These are phyloP conservation scores for Parazoanthus darwini DNA, from an alignment of 92 coral and sea anemone genomes.

Conservation along the genomic window DNA sequence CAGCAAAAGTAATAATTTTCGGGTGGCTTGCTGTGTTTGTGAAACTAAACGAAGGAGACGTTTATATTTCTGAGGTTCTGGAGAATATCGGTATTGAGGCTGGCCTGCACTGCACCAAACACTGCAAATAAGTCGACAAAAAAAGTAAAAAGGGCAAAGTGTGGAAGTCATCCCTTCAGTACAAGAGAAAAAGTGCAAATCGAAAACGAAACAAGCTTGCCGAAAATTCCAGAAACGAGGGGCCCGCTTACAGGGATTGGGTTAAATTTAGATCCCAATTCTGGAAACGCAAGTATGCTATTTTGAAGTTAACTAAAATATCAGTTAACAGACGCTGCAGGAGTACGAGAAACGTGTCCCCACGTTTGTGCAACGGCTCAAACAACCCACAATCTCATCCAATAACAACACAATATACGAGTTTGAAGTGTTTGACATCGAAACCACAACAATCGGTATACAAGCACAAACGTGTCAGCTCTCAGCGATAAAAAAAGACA, in stretches of 20 bases:
- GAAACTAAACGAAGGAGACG: too few species aligned
- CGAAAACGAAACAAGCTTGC: slow-evolving; percentile 10
- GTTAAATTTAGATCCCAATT: slow-evolving; percentile 29
- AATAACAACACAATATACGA: not conserved
- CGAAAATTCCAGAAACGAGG: slow-evolving; percentile 37
- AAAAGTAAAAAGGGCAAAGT: too few species aligned
- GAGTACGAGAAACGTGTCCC: slow-evolving; percentile 46
- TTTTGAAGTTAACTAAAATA: not conserved
- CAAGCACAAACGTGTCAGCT: slow-evolving; percentile 53
- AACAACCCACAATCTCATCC: not conserved
- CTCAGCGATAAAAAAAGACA: slow-evolving; percentile 34
- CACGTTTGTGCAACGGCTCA: slow-evolving; percentile 33
- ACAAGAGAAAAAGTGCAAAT: not conserved
- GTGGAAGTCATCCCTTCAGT: too few species aligned
- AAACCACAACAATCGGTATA: slow-evolving; percentile 46
- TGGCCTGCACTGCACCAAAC: too few species aligned
- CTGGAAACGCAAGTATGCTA: not conserved
- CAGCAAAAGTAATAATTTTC: too few species aligned
- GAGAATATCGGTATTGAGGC: too few species aligned
- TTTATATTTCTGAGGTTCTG: too few species aligned
- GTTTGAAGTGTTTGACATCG: slow-evolving; percentile 47
- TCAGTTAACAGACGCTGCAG: slow-evolving; percentile 1
- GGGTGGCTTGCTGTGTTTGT: too few species aligned
- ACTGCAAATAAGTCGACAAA: too few species aligned
- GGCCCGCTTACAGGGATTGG: slow-evolving; percentile 14